Conservation (phyloP, 2,797 vertebrate genomes). For the Pogoniulus pusillus region DNA sequence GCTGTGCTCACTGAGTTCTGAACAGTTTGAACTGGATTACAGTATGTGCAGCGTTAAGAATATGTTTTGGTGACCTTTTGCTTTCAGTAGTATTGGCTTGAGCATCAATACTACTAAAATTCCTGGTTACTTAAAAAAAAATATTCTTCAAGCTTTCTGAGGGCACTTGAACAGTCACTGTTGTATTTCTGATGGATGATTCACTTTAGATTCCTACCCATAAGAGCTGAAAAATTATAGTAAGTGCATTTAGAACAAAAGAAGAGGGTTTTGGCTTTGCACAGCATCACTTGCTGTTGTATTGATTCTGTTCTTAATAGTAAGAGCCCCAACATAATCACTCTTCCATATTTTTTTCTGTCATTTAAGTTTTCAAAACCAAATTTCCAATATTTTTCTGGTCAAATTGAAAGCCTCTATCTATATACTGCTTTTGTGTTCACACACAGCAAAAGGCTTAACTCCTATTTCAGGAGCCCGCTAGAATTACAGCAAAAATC, state of each 20-base stretch:
- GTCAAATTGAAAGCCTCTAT: neutral
- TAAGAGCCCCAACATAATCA: neutral
- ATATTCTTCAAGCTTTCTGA: neutral
- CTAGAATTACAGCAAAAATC: neutral
- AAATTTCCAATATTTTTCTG: neutral
- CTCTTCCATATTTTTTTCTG: neutral
- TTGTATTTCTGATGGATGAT: neutral
- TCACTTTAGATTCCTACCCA: too few species aligned
- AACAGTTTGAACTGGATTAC: neutral
- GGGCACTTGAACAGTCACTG: neutral
- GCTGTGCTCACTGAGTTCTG: neutral
- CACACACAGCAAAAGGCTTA: neutral
- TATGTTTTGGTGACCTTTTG: neutral
- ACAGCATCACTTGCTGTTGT: neutral
- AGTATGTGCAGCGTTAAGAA: neutral
- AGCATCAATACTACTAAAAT: neutral
- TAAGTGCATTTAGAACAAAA: neutral
- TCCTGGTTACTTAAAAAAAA: neutral
- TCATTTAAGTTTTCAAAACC: neutral
- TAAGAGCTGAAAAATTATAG: too few species aligned
- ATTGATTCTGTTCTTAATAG: neutral
- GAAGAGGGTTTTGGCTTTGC: neutral
- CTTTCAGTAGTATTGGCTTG: neutral
- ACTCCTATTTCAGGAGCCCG: too few species aligned
- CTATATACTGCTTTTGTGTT: neutral